phyloP scores from a whole-genome alignment of 92 coral and sea anemone species.

The Porites rus region DNA sequence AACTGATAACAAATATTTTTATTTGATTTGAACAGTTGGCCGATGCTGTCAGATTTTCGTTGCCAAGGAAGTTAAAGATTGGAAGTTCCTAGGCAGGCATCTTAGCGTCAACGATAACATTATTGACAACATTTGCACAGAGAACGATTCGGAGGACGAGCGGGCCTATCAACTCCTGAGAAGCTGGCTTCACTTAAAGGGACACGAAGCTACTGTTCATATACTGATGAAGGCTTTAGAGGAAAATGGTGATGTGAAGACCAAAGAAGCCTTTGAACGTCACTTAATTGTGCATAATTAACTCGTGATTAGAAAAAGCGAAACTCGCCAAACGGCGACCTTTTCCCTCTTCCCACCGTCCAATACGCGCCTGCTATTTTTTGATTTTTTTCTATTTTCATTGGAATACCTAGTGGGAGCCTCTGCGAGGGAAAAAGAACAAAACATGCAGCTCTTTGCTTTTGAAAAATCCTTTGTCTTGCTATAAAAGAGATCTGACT shows the following conservation, averaged over 20 bases:
- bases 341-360: too few species aligned
- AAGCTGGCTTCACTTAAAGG: slow-evolving; percentile 18
- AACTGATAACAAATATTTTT: not conserved
- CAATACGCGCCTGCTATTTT: too few species aligned
- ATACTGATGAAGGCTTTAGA: slow-evolving; percentile 24
- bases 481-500: too few species aligned
- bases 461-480: too few species aligned
- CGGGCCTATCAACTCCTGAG: slow-evolving; percentile 43
- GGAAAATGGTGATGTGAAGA: not conserved
- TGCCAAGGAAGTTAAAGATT: slow-evolving; percentile 21
- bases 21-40: slow-evolving; percentile 20
- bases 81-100: slow-evolving; percentile 60
- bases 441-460: too few species aligned
- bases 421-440: slow-evolving; percentile 22
- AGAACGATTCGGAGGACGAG: slow-evolving; percentile 25
- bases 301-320: too few species aligned
- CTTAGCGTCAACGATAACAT: slow-evolving; percentile 29
- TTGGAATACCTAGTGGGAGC: too few species aligned
- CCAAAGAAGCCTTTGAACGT: slow-evolving; percentile 31
- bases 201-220: slow-evolving; percentile 11
- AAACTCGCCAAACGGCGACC: too few species aligned
- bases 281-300: slow-evolving; percentile 10
- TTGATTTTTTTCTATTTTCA: too few species aligned
- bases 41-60: slow-evolving; percentile 40
- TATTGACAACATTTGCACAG: slow-evolving; percentile 45